Evolutionary conservation across 2,888 invertebrate species (phyloP).

Genomic region (Sphecodes monilicornis): DNA sequence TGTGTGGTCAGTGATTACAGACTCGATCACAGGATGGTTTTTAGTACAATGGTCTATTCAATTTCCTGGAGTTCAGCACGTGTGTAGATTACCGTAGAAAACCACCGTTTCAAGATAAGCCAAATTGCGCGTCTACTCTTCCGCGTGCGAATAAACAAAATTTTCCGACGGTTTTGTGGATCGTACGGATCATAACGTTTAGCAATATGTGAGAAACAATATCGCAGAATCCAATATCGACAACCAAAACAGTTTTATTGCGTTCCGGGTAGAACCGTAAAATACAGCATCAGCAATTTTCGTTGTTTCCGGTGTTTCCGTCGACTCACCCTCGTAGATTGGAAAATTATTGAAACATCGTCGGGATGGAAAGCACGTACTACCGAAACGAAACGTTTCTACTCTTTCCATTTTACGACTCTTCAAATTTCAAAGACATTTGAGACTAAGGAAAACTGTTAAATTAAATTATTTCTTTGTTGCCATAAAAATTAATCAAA

Average conservation of each 20-base stretch:
- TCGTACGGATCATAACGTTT: background rate
- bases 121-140: background rate
- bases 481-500: background rate
- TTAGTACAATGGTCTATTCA: background rate
- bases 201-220: background rate
- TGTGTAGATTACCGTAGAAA: too few relatives aligned
- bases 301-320: slow-evolving; percentile 21
- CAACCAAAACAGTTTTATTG: slow-evolving; percentile 10
- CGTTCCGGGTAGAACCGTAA: background rate
- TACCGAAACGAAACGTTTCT: background rate
- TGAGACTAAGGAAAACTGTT: background rate
- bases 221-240: background rate
- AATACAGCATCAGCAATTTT: slow-evolving; percentile 13
- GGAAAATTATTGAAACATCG: slow-evolving; percentile 43
- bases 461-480: background rate
- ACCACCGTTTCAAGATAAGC: background rate
- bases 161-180: background rate
- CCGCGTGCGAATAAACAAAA: background rate
- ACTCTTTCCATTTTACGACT: background rate
- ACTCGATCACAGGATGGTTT: background rate
- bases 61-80: background rate
- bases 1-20: background rate
- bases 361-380: background rate
- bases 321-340: slow-evolving; percentile 41
- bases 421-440: background rate